Conservation (phyloP, 2,797 vertebrate species). For the Urocyon cinereoargenteus region DNA sequence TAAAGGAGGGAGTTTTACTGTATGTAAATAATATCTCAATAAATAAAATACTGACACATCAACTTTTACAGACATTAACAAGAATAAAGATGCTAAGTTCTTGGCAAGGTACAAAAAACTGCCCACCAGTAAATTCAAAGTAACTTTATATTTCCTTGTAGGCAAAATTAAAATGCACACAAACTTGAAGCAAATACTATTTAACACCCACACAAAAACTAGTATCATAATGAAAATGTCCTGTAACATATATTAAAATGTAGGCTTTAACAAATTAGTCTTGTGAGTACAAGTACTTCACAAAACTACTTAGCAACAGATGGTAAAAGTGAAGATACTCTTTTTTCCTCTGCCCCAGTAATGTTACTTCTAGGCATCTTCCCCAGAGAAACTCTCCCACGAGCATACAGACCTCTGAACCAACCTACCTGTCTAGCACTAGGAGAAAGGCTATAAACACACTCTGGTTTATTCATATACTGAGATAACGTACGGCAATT, state of each 20-base stretch:
- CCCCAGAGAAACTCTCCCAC: neutral
- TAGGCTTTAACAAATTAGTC: neutral
- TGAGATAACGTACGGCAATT: neutral
- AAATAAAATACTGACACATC: neutral
- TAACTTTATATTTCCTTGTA: neutral
- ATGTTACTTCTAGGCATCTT: neutral
- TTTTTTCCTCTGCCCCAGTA: neutral
- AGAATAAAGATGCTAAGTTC: neutral
- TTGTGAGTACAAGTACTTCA: neutral
- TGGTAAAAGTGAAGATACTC: neutral
- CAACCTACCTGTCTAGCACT: too few relatives aligned
- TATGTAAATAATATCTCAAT: neutral
- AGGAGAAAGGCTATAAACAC: neutral
- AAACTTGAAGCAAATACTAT: neutral
- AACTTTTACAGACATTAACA: neutral
- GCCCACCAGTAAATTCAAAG: neutral
- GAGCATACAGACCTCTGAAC: neutral
- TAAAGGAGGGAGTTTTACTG: neutral
- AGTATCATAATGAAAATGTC: neutral
- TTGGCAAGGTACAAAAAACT: neutral
- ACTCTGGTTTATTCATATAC: neutral
- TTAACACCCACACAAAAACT: neutral
- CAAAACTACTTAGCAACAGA: neutral
- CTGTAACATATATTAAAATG: neutral
- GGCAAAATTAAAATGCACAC: conserved; percentile 33